These are phyloP conservation scores for Iguana delicatissima DNA, from an alignment of 2,797 vertebrate species.

Conservation along the genomic window DNA sequence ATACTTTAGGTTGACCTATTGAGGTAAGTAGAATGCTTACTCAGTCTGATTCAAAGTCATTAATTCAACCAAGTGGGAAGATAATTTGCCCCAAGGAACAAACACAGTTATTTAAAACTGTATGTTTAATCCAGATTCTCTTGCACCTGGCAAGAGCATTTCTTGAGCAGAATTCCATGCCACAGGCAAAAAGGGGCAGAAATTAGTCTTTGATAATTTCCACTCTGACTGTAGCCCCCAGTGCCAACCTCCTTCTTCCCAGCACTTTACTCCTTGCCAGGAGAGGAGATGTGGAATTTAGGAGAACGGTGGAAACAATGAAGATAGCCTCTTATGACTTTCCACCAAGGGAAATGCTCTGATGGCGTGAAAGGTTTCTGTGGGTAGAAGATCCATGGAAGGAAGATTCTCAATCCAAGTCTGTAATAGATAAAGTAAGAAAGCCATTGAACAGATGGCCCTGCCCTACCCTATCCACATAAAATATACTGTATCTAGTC, in stretches of 20 bases:
- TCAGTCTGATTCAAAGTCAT: not conserved
- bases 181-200: not conserved
- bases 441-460: not conserved
- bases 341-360: not conserved
- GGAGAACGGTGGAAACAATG: not conserved
- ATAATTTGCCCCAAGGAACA: not conserved
- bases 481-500: not conserved
- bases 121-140: not conserved
- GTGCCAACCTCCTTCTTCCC: too few relatives aligned
- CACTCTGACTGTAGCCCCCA: not conserved
- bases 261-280: not conserved
- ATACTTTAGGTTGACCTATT: not conserved
- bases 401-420: not conserved
- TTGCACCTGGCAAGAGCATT: not conserved
- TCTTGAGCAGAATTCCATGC: not conserved
- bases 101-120: not conserved
- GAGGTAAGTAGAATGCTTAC: not conserved
- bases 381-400: too few relatives aligned
- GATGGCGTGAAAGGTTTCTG: too few relatives aligned
- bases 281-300: not conserved
- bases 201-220: not conserved
- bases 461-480: not conserved
- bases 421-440: not conserved
- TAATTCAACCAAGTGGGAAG: not conserved
- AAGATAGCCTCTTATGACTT: not conserved